Percentiles rank a stretch among this genome's conserved stretches.
phyloP scores from a whole-genome alignment of 2,113 vertebrate genomes.

The Mustelus asterias region DNA sequence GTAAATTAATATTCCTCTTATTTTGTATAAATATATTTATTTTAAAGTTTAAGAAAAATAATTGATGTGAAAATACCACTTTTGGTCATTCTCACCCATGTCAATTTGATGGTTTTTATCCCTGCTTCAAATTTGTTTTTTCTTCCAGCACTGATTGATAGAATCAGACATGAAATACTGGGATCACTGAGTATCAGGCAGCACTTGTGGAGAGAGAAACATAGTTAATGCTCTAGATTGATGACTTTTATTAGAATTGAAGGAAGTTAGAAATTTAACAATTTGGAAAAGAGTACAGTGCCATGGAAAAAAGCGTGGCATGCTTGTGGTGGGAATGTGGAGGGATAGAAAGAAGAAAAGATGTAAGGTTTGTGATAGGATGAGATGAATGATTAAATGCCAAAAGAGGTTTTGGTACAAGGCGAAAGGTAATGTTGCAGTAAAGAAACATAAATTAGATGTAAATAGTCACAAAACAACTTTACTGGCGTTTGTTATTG shows the following conservation, averaged over 20 bases:
- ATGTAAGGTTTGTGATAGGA: not conserved
- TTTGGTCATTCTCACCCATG: not conserved
- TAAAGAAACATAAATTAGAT: not conserved
- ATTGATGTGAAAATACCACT: not conserved
- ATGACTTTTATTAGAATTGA: too few relatives aligned
- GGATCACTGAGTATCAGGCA: too few relatives aligned
- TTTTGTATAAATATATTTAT: not conserved
- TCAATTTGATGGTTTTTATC: not conserved
- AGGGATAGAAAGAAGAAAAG: not conserved
- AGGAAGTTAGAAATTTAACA: too few relatives aligned
- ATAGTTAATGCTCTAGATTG: too few relatives aligned
- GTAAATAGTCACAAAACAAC: too few relatives aligned
- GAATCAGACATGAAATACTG: too few relatives aligned
- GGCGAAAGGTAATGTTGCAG: not conserved
- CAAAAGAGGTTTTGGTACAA: not conserved
- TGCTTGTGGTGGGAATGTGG: not conserved
- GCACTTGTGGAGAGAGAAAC: too few relatives aligned
- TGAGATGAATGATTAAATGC: not conserved
- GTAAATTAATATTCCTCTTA: not conserved
- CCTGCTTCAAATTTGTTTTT: not conserved
- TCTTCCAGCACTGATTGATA: not conserved
- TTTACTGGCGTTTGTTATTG: not conserved
- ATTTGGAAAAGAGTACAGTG: too few relatives aligned
- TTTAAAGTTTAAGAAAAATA: not conserved
- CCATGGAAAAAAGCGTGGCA: not conserved